Evolutionary conservation across 2,888 invertebrate species (phyloP), one percentile per base, ranked within the genome.

Genomic region (Ptilodon capucinus): DNA sequence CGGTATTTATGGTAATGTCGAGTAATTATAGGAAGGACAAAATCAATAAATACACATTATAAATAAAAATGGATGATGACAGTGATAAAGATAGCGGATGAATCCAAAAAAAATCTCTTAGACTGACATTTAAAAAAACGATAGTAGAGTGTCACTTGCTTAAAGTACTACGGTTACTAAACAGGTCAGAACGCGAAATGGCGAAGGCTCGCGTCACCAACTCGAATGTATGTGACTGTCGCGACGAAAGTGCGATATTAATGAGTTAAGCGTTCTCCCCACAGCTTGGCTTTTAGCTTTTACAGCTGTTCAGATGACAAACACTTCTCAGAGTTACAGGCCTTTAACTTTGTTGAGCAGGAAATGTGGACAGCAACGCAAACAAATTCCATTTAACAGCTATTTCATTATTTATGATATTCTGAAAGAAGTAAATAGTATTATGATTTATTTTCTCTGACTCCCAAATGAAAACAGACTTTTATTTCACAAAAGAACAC

Each of bases 221-320:
- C 71, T 53, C 64, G 61, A 80, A 81, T 81, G 81, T 77, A 76
- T 79, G 77, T 82, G 80, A 83, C 81, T 80, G 79, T 76, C 60
- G 60, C 68, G 71, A 64, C 60, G 74, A 74, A 76, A 75, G 76
- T 71, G 62, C 71, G 70, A 73, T 73, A 82, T 79, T 81, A 80
- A 83, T 79, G 80, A 76, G 69, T 73, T 68, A 13, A 9, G 18
- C 38, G n/a, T 18, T 18, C 17, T 8, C 25, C 5, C 25, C 40
- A 40, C 21, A 9, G 40, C 40, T 17, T 34, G 34, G 16, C 16
- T 16, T 32, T 32, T n/a, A 13, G 32, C 14, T 2, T 11, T 32
- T 16, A 34, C 16, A 17, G 17, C 17, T 14, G 2, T 34, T 9
- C 4, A 32, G n/a, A n/a, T n/a, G n/a, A n/a, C n/a, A n/a, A n/a